Evolutionary conservation across 2,888 invertebrate genomes (phyloP).

Genomic region (Mesoligia furuncula): DNA sequence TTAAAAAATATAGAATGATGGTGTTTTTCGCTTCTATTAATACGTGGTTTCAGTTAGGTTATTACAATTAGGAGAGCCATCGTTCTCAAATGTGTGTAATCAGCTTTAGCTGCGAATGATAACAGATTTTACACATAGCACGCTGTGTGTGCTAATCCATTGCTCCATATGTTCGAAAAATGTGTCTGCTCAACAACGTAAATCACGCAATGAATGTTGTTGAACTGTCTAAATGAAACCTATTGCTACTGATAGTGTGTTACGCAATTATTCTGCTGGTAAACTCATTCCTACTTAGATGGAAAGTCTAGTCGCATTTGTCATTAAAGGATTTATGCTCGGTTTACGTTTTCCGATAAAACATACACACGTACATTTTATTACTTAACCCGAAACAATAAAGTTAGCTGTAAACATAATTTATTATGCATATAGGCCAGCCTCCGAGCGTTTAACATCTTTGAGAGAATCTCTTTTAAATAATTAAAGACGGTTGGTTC

Average conservation of each 20-base stretch:
- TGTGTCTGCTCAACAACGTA: no score
- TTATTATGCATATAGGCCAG: slow-evolving; percentile 74
- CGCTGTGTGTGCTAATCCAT: no score
- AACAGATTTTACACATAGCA: not conserved
- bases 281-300: slow-evolving; percentile 23
- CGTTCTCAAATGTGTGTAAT: not conserved
- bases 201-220: no score
- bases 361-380: slow-evolving; percentile 53
- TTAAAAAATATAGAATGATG: not conserved
- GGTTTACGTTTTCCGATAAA: slow-evolving; percentile 56
- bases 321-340: slow-evolving; percentile 37
- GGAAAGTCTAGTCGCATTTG: slow-evolving; percentile 37
- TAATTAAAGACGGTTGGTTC: slow-evolving; percentile 72
- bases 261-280: no score
- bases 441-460: slow-evolving; percentile 69
- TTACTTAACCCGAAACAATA: slow-evolving; percentile 63
- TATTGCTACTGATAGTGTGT: no score
- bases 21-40: not conserved
- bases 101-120: not conserved
- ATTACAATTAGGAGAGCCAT: not conserved
- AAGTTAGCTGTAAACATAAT: slow-evolving; percentile 69
- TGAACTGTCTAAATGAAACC: no score
- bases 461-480: slow-evolving; percentile 72
- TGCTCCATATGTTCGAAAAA: no score
- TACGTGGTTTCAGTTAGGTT: not conserved